phyloP scores from a whole-genome alignment of 2,888 invertebrate species.

The Busseola fusca region DNA sequence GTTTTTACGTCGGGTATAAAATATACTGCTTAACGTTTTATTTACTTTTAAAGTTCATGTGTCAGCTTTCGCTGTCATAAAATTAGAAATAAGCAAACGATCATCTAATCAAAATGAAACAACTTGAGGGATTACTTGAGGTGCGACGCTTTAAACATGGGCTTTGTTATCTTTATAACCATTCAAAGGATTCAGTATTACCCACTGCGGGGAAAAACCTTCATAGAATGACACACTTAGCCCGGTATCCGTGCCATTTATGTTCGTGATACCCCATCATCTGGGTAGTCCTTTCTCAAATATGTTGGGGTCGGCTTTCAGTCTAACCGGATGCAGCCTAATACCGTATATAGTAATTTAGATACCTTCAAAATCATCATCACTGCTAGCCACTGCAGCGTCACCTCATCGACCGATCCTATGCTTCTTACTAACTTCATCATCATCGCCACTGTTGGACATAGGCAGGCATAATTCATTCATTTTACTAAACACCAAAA shows the following conservation, averaged over 20 bases:
- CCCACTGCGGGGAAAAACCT: no score
- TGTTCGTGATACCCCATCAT: background rate
- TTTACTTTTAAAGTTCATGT: conserved; percentile 21
- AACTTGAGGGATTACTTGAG: background rate
- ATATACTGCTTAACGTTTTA: conserved; percentile 26
- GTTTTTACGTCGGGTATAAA: conserved; percentile 16
- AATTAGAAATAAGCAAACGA: background rate
- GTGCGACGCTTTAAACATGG: background rate
- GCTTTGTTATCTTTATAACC: background rate
- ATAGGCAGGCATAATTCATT: no score
- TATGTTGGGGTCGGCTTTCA: background rate
- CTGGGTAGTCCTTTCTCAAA: background rate
- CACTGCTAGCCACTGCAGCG: background rate
- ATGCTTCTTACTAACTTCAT: background rate
- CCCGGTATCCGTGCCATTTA: background rate
- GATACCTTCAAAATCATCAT: background rate
- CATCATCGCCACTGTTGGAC: no score
- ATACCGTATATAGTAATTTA: no score
- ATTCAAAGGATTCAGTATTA: background rate
- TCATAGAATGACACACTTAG: background rate
- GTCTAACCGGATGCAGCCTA: no score
- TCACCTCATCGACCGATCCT: background rate
- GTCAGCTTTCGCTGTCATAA: conserved; percentile 24
- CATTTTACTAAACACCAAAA: background rate
- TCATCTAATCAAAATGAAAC: background rate